Evolutionary conservation across 2,888 invertebrate genomes (phyloP).

Genomic region (Leucoma salicis): DNA sequence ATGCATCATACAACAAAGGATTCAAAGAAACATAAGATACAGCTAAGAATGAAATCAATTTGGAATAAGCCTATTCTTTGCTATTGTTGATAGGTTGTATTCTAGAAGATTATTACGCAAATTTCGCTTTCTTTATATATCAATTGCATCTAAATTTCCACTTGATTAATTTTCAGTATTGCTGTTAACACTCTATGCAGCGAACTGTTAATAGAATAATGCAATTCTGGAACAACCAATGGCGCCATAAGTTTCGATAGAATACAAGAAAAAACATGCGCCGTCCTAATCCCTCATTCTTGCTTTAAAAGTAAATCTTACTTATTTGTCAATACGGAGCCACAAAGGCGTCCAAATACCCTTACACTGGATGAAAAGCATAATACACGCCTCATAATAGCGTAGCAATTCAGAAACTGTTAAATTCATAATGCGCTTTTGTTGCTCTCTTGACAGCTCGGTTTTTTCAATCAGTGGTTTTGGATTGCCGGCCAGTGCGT

Average conservation of each 20-base stretch:
- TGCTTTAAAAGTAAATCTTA: constrained; percentile 74
- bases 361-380: constrained; percentile 72
- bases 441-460: constrained; percentile 72
- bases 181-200: constrained; percentile 49
- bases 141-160: constrained; percentile 61
- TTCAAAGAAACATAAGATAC: constrained; percentile 13
- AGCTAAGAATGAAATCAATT: constrained; percentile 31
- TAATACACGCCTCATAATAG: constrained; percentile 80
- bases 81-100: constrained; percentile 48
- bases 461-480: constrained; percentile 58
- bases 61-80: constrained; percentile 45
- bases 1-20: constrained; percentile 30
- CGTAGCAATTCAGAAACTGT: constrained; percentile 77
- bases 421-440: constrained; percentile 80
- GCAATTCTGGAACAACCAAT: constrained; percentile 58
- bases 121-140: constrained; percentile 47
- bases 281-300: constrained; percentile 76
- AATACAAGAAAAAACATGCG: constrained; percentile 52
- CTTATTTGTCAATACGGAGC: constrained; percentile 81
- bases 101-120: constrained; percentile 62
- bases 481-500: constrained; percentile 56
- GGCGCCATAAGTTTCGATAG: constrained; percentile 66
- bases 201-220: constrained; percentile 57
- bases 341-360: constrained; percentile 80
- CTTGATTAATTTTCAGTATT: constrained; percentile 68